Evolutionary conservation across 2,888 invertebrate genomes (phyloP), one percentile per base, ranked within the genome.

Genomic region (Orchesella flavescens): DNA sequence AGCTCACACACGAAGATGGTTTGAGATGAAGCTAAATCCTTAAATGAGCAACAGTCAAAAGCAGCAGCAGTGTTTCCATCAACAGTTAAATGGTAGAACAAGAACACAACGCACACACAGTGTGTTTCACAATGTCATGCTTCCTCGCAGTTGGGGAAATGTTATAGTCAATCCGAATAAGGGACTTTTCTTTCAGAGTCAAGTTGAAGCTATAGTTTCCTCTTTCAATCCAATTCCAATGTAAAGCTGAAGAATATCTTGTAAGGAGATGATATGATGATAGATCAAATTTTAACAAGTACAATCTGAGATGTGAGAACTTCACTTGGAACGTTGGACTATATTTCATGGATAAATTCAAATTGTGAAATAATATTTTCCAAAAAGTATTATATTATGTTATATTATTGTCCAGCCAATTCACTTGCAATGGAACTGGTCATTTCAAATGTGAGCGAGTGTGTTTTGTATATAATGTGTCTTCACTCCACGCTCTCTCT

Each of bases 1-100:
- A 81, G 81, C 81, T 46, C 81, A 81, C 81, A 81, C 81, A 81
- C 81, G 81, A 69, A 63, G 81, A 80, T 69, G 43, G 24, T 43
- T 15, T 12, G 57, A 69, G 46, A 61, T 49, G 34, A 53, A 23
- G 43, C 17, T 15, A 79, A 72, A 79, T 71, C 72, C 66, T 72
- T 44, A 65, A 66, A 57, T 65, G 72, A 80, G 66, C 55, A 79
- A 61, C 59, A 61, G 61, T n/a, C n/a, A n/a, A n/a, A n/a, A n/a
- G n/a, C n/a, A 61, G n/a, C 17, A 59, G 61, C 78, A 61, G 21
- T 77, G 68, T 49, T 78, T 80, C 49, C 19, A 57, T 66, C 73
- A 44, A 66, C 73, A 80, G 73, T 57, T 61, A 78, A 78, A 78
- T 66, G 53, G 57, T 1, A 57, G 63, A 75, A 66, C n/a, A n/a